phyloP scores from a whole-genome alignment of 23 tunicate species.

The Styela clava region DNA sequence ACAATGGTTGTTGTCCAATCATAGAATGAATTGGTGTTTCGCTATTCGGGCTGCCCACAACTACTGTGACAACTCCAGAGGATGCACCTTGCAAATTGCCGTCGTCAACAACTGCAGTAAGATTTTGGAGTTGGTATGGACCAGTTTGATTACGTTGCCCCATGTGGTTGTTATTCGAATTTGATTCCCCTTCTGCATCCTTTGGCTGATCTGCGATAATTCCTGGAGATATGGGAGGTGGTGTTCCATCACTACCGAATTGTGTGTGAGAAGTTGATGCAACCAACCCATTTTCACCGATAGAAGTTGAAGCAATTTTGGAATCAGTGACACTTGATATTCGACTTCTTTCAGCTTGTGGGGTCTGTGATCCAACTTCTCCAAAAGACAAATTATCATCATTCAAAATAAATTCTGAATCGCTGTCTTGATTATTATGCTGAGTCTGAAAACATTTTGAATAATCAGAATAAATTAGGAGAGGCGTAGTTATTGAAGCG shows the following conservation, averaged over 20 bases:
- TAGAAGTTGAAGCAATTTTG: not conserved
- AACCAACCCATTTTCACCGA: not conserved
- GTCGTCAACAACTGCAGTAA: not conserved
- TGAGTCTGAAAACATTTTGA: conserved; percentile 1
- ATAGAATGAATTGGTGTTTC: not conserved
- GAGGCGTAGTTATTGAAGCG: no score
- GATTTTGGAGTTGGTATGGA: conserved; percentile 6
- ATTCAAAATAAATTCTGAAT: conserved; percentile 70
- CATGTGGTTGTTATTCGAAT: conserved; percentile 5
- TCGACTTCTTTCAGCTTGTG: not conserved
- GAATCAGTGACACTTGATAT: not conserved
- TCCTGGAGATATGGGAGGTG: not conserved
- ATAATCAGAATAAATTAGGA: no score
- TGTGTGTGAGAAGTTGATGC: conserved; percentile 1
- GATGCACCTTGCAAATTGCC: not conserved
- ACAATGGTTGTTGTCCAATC: conserved; percentile 7
- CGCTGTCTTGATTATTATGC: conserved; percentile 47
- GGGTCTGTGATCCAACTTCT: not conserved
- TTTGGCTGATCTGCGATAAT: not conserved
- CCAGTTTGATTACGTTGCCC: not conserved
- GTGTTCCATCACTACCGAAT: conserved; percentile 7
- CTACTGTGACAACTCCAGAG: not conserved
- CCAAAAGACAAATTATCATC: conserved; percentile 33
- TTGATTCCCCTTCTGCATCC: not conserved
- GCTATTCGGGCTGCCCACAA: not conserved